Conservation (phyloP, 1,140 invertebrate genomes). For the Eurosta solidaginis region DNA sequence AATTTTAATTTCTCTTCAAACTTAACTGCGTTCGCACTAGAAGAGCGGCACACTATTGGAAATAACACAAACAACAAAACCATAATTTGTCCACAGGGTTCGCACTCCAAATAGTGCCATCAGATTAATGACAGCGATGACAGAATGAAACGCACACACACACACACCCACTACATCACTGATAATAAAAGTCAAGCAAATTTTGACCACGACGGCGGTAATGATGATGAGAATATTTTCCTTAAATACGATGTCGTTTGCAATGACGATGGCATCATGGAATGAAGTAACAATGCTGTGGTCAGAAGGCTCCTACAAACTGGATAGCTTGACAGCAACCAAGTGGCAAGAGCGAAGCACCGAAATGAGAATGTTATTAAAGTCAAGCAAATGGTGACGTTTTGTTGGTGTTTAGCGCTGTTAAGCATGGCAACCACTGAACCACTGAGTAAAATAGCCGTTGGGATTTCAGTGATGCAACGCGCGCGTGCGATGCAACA, state of each 20-base stretch:
- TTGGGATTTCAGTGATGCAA: not conserved
- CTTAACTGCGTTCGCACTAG: no score
- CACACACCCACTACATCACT: not conserved
- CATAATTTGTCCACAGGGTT: no score
- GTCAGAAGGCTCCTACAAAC: not conserved
- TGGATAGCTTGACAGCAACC: not conserved
- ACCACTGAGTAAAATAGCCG: no score
- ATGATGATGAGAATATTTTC: not conserved
- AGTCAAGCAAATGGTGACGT: not conserved
- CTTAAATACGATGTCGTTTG: not conserved
- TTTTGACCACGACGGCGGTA: not conserved
- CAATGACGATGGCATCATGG: not conserved
- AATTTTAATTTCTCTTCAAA: no score
- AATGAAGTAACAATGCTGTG: not conserved
- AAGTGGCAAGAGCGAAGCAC: not conserved
- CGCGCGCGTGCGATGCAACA: not conserved
- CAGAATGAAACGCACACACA: not conserved
- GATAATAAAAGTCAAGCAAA: not conserved
- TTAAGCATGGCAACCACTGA: not conserved
- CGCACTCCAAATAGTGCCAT: no score
- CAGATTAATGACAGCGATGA: no score
- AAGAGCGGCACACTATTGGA: no score
- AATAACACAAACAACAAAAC: no score
- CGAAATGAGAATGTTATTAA: not conserved
- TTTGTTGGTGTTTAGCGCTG: not conserved